Evolutionary conservation across 2,888 invertebrate species (phyloP).

Genomic region (Leptopilina drosophilae): DNA sequence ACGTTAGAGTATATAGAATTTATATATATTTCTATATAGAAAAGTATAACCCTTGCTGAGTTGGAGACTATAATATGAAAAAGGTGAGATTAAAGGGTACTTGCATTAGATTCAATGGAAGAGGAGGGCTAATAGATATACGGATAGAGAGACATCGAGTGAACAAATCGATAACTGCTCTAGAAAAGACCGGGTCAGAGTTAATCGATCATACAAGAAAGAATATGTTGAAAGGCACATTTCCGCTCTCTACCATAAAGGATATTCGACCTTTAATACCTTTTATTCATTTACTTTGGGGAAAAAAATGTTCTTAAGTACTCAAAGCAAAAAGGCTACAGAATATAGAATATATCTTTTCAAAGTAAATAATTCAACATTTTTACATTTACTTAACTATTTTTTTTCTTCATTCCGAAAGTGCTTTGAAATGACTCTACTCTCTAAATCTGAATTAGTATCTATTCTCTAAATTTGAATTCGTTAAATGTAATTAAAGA

Average conservation of each 20-base stretch:
- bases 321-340: not conserved
- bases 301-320: not conserved
- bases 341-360: not conserved
- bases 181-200: slow-evolving; percentile 5
- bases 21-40: not conserved
- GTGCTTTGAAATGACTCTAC: too few species aligned
- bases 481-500: too few species aligned
- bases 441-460: too few species aligned
- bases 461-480: too few species aligned
- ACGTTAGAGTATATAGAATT: too few species aligned
- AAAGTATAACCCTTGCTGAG: not conserved
- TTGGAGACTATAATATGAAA: not conserved
- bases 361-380: not conserved
- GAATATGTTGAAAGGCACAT: slow-evolving; percentile 10
- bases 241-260: not conserved
- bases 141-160: slow-evolving; percentile 12
- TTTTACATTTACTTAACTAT: too few species aligned
- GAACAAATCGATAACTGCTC: slow-evolving; percentile 22
- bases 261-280: not conserved
- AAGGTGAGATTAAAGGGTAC: slow-evolving; percentile 3
- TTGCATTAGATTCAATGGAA: slow-evolving; percentile 21
- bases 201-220: slow-evolving; percentile 24
- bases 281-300: not conserved
- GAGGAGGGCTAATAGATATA: slow-evolving; percentile 20
- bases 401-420: too few species aligned